These are phyloP conservation scores for Hypolimnas misippus DNA, from an alignment of 2,888 invertebrate genomes.

Conservation along the genomic window DNA sequence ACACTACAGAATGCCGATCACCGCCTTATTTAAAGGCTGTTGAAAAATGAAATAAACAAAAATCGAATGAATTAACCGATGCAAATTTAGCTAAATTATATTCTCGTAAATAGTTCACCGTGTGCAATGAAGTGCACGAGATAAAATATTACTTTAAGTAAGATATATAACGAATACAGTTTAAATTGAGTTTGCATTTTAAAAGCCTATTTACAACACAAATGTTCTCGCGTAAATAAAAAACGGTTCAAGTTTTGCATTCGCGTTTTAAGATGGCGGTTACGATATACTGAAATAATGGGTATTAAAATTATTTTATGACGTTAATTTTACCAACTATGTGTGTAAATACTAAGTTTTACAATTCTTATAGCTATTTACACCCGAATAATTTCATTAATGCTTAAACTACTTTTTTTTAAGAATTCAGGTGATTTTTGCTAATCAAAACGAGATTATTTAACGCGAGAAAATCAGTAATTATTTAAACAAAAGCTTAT, in stretches of 20 bases:
- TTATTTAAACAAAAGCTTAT: too few species aligned
- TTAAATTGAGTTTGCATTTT: slow-evolving; percentile 70
- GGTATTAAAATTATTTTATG: too few species aligned
- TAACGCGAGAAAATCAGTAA: too few species aligned
- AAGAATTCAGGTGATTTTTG: too few species aligned
- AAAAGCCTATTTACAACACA: slow-evolving; percentile 67
- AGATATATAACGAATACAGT: slow-evolving; percentile 39
- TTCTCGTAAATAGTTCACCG: slow-evolving; percentile 14
- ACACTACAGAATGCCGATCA: too few species aligned
- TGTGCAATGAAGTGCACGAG: slow-evolving; percentile 18
- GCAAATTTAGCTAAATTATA: slow-evolving; percentile 25
- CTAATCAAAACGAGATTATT: too few species aligned
- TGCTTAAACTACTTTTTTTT: too few species aligned
- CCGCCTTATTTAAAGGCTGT: too few species aligned
- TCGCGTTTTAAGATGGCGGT: slow-evolving; percentile 57
- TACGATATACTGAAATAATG: slow-evolving; percentile 20
- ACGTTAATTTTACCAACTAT: too few species aligned
- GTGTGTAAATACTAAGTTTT: too few species aligned
- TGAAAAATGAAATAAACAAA: slow-evolving; percentile 8
- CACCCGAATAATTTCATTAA: too few species aligned
- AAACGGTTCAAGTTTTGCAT: slow-evolving; percentile 57
- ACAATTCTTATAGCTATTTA: too few species aligned
- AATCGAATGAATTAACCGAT: slow-evolving; percentile 19
- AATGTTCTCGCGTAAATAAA: slow-evolving; percentile 65
- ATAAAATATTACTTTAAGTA: slow-evolving; percentile 26